These are phyloP conservation scores for Perca fluviatilis DNA, from an alignment of 2,113 vertebrate species.

Conservation along the genomic window DNA sequence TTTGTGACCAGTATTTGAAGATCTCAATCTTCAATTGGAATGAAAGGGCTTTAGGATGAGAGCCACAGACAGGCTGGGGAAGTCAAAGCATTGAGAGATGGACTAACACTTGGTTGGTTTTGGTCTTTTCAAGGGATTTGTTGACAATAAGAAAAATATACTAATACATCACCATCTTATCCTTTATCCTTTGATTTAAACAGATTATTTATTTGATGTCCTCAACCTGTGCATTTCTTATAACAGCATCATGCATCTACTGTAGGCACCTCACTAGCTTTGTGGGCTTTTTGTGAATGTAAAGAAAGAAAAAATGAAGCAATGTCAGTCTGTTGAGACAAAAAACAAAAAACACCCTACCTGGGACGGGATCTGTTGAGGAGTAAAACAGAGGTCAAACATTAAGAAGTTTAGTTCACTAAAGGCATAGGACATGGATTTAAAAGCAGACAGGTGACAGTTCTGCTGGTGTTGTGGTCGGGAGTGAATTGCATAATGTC, in stretches of 20 bases:
- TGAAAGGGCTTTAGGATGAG: neutral
- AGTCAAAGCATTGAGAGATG: neutral
- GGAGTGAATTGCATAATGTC: neutral
- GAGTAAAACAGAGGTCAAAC: conserved; percentile 45
- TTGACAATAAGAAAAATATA: neutral
- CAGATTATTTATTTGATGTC: neutral
- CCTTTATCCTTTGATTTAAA: neutral
- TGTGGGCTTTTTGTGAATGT: conserved; percentile 50
- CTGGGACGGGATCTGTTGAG: conserved; percentile 72
- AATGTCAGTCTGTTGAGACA: conserved; percentile 17
- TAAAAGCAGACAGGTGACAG: neutral
- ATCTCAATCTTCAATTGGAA: neutral
- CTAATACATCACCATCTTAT: no score
- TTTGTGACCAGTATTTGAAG: neutral
- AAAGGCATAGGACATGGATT: neutral
- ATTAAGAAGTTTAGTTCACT: conserved; percentile 26
- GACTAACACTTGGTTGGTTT: neutral
- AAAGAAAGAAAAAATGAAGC: conserved; percentile 9
- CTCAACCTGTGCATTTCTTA: neutral
- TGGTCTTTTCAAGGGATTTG: neutral
- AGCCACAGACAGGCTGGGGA: neutral
- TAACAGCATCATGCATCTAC: conserved; percentile 8
- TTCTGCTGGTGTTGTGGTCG: neutral
- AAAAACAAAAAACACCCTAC: conserved; percentile 46
- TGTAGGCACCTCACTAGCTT: conserved; percentile 35